These are phyloP conservation scores for Lasioglossum malachurum DNA, from an alignment of 2,888 invertebrate species.

Conservation along the genomic window DNA sequence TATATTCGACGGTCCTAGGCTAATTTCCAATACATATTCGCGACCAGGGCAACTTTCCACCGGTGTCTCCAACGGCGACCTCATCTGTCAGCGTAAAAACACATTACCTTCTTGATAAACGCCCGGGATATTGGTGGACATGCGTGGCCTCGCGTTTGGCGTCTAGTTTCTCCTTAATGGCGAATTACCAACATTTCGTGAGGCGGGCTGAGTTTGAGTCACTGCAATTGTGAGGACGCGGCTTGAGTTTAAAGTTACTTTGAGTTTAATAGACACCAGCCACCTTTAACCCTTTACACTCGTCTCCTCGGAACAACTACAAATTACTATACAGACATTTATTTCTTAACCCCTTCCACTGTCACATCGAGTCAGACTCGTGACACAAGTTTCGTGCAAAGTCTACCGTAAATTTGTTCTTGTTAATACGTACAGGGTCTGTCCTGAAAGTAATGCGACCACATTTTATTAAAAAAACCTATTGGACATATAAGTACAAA, in stretches of 20 bases:
- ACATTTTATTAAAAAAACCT: too few species aligned
- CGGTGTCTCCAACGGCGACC: neutral
- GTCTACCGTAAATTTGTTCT: neutral
- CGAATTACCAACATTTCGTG: neutral
- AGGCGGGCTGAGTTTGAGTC: neutral
- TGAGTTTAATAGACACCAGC: neutral
- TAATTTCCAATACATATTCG: neutral
- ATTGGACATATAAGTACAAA: too few species aligned
- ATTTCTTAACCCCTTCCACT: neutral
- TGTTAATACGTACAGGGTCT: neutral
- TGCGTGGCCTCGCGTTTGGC: neutral
- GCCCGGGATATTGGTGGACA: slow-evolving; percentile 5
- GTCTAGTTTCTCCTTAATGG: slow-evolving; percentile 19
- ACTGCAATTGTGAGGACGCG: neutral
- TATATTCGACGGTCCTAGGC: neutral
- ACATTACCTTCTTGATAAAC: slow-evolving; percentile 20
- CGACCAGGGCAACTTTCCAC: neutral
- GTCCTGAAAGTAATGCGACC: too few species aligned
- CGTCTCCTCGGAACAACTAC: neutral
- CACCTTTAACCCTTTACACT: neutral
- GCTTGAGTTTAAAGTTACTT: neutral
- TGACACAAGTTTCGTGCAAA: neutral
- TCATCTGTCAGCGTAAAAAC: slow-evolving; percentile 1
- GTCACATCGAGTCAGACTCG: neutral
- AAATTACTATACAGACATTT: neutral